Percentiles rank a stretch among this genome's conserved stretches.
Evolutionary conservation across 2,797 vertebrate species (phyloP).

Genomic region (Tolypeutes matacus): DNA sequence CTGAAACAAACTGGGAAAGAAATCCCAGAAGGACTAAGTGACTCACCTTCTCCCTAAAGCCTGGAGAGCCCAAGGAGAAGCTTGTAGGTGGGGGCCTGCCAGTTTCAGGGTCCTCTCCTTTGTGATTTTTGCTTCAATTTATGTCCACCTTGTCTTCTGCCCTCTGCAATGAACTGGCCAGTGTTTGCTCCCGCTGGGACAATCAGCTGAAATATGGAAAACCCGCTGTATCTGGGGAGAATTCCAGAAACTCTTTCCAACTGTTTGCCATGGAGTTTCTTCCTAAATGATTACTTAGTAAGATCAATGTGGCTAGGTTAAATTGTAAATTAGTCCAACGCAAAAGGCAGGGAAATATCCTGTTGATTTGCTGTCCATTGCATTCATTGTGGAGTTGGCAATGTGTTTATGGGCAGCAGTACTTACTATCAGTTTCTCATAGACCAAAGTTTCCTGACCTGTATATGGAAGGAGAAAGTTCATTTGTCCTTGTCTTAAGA

Average conservation of each 20-base stretch:
- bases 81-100: neutral
- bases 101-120: neutral
- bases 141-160: neutral
- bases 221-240: neutral
- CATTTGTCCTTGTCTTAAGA: neutral
- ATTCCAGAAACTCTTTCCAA: neutral
- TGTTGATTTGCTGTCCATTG: neutral
- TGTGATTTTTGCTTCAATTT: neutral
- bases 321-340: neutral
- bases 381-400: neutral
- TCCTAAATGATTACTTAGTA: neutral
- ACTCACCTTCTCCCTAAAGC: neutral
- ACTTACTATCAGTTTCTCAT: neutral
- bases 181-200: neutral
- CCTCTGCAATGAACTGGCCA: fast-evolving
- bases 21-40: constrained; percentile 21
- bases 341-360: neutral
- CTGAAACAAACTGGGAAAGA: constrained; percentile 50
- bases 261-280: neutral
- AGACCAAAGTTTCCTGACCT: neutral
- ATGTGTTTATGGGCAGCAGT: neutral
- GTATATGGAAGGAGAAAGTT: neutral
- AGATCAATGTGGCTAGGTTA: neutral
- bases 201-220: neutral
- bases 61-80: neutral